phyloP scores from a whole-genome alignment of 2,113 vertebrate species.

The Megaceryle torquata region DNA sequence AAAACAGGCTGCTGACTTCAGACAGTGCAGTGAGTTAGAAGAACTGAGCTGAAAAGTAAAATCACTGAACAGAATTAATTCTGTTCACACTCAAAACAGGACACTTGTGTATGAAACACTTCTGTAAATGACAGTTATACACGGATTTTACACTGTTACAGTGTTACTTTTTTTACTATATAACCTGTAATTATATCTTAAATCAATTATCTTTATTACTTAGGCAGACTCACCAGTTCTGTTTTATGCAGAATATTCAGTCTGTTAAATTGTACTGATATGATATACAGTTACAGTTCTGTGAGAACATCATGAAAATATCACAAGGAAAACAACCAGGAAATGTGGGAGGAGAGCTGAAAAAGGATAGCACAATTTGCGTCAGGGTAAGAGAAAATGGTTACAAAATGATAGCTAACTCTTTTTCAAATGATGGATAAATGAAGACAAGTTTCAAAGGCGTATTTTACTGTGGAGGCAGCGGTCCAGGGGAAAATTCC shows the following conservation, averaged over 20 bases:
- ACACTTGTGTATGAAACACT: background rate
- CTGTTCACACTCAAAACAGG: no score
- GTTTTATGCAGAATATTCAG: background rate
- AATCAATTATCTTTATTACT: background rate
- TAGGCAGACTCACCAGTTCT: background rate
- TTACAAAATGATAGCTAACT: background rate
- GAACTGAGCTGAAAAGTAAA: no score
- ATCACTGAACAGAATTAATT: no score
- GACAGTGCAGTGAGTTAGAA: no score
- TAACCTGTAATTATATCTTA: background rate
- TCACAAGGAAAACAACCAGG: background rate
- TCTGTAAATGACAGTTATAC: background rate
- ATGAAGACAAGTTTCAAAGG: background rate
- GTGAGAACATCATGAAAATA: background rate
- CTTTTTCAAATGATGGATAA: background rate
- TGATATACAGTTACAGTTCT: background rate
- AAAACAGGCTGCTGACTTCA: no score
- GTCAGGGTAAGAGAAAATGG: background rate
- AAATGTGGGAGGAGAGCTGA: background rate
- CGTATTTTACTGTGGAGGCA: background rate
- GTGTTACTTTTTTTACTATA: background rate
- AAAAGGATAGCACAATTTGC: background rate
- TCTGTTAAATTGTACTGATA: background rate
- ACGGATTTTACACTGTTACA: background rate
- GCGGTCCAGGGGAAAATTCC: background rate